Evolutionary conservation across 92 coral and sea anemone genomes (phyloP), one percentile per base, ranked within the genome.

Genomic region (Isaurus tuberculatus): DNA sequence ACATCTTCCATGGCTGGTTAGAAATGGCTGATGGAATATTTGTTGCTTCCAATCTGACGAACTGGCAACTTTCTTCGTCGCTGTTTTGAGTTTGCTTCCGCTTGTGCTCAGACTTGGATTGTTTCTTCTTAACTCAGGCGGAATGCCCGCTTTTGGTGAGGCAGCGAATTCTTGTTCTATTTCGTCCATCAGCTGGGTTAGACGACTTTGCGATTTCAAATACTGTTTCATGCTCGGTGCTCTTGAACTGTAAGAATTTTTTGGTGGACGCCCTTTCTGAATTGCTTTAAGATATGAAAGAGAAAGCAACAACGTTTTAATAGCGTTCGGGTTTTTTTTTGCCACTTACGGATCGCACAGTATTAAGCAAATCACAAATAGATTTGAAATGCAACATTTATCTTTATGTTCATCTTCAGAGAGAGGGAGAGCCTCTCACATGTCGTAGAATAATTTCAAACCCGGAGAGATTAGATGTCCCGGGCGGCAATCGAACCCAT

Each of bases 191-290:
- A 33, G 48, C 15, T 68, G 8, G 26, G 33, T 37, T 5, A 68
- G 43, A 25, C 33, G 48, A 20, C 43, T 29, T 8, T 33, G 73
- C 6, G 73, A 17, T 23, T 32, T 9, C 16, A 33, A 17, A 19
- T 31, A 31, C 19, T 33, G 73, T 68, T 22, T 55, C 17, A 22
- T 22, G 63, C 20, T 55, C 25, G 5, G 4, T 25, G 73, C 73
- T 68, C 73, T 30, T 17, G 49, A 31, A 8, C n/a, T 30, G 43
- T 68, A 68, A n/a, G 73, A 11, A 7, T 31, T 68, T 68, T 68
- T 68, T 16, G 73, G 73, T 34, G 73, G 73, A 31, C 73, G 46
- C 15, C 73, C 73, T 31, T 68, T 68, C 73, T 32, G 30, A 37
- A 68, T 68, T 31, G 73, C 73, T 68, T 30, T 9, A 68, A 68